Evolutionary conservation across 2,113 vertebrate genomes (phyloP).

Genomic region (Mionectes macconnelli): DNA sequence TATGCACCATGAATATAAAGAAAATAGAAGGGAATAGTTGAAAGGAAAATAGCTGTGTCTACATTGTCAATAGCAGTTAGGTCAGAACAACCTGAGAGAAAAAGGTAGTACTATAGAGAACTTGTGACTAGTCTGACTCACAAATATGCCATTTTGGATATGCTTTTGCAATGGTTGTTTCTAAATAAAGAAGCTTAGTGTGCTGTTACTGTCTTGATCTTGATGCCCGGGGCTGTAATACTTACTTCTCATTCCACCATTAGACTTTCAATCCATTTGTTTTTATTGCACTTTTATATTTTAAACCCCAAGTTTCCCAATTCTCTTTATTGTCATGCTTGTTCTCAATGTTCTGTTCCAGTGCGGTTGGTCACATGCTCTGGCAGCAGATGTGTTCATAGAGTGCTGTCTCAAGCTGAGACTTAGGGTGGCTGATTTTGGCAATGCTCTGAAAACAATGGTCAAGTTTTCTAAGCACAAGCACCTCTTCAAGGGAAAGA

Average conservation of each 20-base stretch:
- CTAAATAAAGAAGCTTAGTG: not conserved
- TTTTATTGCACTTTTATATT: constrained; percentile 38
- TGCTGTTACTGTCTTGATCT: constrained; percentile 20
- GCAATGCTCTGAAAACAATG: not conserved
- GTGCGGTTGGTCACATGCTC: not conserved
- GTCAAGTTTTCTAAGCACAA: not conserved
- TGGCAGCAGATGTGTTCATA: not conserved
- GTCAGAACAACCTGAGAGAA: not conserved
- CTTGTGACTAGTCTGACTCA: not conserved
- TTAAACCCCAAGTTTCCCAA: not conserved
- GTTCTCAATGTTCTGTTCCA: not conserved
- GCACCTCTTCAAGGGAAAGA: not conserved
- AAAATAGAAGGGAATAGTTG: not conserved
- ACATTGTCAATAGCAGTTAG: not conserved
- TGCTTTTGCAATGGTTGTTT: not conserved
- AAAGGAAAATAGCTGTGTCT: not conserved
- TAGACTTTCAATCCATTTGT: not conserved
- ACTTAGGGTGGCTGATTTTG: not conserved
- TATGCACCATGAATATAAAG: not conserved
- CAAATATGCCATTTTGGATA: not conserved
- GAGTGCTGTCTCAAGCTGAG: not conserved
- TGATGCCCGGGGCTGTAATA: not conserved
- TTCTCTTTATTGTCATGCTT: not conserved
- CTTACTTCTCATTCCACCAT: constrained; percentile 16
- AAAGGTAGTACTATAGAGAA: not conserved